Percentiles rank a stretch among this genome's conserved stretches.
These are phyloP conservation scores for Drosophila longiperda DNA, from an alignment of 2,888 invertebrate genomes.

Conservation along the genomic window DNA sequence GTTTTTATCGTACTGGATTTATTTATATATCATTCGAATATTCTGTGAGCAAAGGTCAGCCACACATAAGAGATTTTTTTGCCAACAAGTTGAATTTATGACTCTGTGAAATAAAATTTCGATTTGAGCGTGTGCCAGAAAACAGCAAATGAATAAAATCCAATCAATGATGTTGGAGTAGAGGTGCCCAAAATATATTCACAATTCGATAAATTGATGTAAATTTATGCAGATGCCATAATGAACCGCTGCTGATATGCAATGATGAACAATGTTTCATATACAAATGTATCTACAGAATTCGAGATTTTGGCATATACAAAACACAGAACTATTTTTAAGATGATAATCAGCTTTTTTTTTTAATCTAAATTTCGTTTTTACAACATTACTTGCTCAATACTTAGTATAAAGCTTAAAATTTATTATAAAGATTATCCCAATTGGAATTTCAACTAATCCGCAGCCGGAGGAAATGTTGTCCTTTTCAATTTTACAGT, in stretches of 20 bases:
- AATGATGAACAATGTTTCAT: background rate
- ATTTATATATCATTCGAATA: background rate
- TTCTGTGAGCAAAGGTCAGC: conserved; percentile 16
- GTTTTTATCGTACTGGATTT: background rate
- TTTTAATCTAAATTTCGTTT: background rate
- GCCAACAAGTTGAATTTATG: conserved; percentile 17
- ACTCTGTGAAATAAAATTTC: conserved; percentile 17
- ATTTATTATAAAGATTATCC: background rate
- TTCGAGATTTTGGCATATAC: background rate
- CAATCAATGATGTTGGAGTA: conserved; percentile 4
- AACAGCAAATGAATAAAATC: background rate
- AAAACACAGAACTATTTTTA: background rate
- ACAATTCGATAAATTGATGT: conserved; percentile 22
- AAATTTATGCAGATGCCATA: conserved; percentile 14
- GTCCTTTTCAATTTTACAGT: background rate
- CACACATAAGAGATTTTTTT: background rate
- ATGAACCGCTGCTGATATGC: background rate
- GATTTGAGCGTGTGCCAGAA: conserved; percentile 8
- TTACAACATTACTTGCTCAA: background rate
- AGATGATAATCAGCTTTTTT: background rate
- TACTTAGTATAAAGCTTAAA: background rate
- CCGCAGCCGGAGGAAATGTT: background rate
- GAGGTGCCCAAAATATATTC: conserved; percentile 1
- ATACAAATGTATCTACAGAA: background rate
- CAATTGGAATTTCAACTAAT: background rate